Conservation (phyloP, 2,888 invertebrate species). For the Oscheius sp. region DNA sequence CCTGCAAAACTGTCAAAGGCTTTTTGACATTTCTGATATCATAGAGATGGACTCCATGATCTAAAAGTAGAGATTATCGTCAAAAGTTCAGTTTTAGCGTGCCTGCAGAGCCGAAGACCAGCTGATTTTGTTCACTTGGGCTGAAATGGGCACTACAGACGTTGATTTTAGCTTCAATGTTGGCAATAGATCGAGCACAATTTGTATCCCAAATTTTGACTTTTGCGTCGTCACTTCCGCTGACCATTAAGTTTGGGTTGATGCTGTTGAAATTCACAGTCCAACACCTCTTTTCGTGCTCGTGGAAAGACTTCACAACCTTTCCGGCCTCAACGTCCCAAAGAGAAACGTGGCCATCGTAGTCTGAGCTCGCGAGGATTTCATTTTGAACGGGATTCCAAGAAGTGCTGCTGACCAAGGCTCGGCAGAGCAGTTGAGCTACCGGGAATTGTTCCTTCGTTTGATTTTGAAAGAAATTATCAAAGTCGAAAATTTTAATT, state of each 20-base stretch:
- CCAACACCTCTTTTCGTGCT: conserved; percentile 95
- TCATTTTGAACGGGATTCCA: conserved; percentile 87
- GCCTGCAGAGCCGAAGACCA: conserved; percentile 91
- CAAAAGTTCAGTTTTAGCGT: conserved; percentile 11
- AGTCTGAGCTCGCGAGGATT: conserved; percentile 88
- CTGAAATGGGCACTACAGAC: conserved; percentile 94
- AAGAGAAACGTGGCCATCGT: conserved; percentile 89
- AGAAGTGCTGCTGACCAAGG: conserved; percentile 89
- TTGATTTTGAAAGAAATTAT: conserved; percentile 77
- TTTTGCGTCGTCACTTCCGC: conserved; percentile 89
- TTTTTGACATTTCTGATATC: conserved; percentile 85
- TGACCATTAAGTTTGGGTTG: conserved; percentile 87
- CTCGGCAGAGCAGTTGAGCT: conserved; percentile 85
- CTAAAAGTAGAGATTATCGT: conserved; percentile 73
- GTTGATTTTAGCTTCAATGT: conserved; percentile 91
- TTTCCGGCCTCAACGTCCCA: conserved; percentile 83
- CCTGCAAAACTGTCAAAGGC: conserved; percentile 84
- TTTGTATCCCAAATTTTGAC: conserved; percentile 93
- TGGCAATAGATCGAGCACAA: conserved; percentile 84
- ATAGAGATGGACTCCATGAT: conserved; percentile 94
- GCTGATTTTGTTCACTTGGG: conserved; percentile 83
- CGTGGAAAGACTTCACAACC: conserved; percentile 76
- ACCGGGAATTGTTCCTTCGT: conserved; percentile 91
- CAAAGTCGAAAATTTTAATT: conserved; percentile 87
- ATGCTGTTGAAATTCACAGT: conserved; percentile 92